phyloP scores from a whole-genome alignment of 2,113 vertebrate species.

The Seriola rivoliana region DNA sequence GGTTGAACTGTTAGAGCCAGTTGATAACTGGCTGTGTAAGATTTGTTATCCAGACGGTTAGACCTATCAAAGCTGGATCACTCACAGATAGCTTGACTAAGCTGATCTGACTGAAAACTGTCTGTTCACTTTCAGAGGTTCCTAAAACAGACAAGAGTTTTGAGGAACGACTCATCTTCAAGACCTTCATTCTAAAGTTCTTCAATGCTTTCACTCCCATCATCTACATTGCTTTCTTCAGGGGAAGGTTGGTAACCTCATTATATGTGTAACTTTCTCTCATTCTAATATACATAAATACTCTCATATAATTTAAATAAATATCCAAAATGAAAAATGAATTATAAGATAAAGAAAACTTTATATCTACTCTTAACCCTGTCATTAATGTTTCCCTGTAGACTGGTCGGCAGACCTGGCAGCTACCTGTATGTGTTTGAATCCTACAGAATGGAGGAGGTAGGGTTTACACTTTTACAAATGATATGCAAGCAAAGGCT shows the following conservation, averaged over 20 bases:
- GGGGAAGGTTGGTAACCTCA: conserved; percentile 89
- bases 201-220: conserved; percentile 98
- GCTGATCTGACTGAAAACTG: background rate
- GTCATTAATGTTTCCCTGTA: conserved; percentile 60
- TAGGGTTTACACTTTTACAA: conserved; percentile 69
- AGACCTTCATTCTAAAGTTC: conserved; percentile 98
- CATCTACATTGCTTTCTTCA: conserved; percentile 99
- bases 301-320: background rate
- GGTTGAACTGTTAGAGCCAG: too few species aligned
- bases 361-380: background rate
- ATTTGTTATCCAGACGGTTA: background rate
- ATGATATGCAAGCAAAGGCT: background rate
- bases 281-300: background rate
- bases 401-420: conserved; percentile 94
- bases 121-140: conserved; percentile 87
- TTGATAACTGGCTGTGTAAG: too few species aligned
- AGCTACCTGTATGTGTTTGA: conserved; percentile 96
- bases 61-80: background rate
- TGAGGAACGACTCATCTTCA: conserved; percentile 96
- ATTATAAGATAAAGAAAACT: background rate
- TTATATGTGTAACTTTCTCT: background rate
- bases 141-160: conserved; percentile 99
- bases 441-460: conserved; percentile 98
- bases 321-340: background rate
- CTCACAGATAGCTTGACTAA: background rate